Base-by-base conservation (phyloP, 1,140 invertebrate species). In the Sitobion miscanthi region DNA sequence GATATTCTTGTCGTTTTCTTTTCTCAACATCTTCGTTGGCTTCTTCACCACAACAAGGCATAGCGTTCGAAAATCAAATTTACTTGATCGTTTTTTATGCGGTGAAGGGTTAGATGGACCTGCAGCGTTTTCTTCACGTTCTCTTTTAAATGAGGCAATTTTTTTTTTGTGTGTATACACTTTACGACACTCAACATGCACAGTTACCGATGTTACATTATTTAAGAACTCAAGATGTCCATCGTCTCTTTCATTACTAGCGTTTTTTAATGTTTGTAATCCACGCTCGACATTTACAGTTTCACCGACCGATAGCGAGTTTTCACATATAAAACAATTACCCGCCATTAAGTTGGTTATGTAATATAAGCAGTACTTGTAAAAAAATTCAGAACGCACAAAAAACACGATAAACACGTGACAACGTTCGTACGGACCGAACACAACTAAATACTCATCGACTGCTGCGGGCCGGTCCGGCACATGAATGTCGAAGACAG, bases 251-350 rank as follows among this genome's bases (percentile, higher is more conserved):
- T 89, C 47, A 52, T 89, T 57, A 89, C 87, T 52, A 57, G 23
- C 42, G 47, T 35, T 52, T 89, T 89, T 89, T 57, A 89, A 89
- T 35, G 87, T 89, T 35, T 49, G 52, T 89, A 89, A 89, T 57
- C 87, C 87, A 52, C 52, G 47, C 21, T 89, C 87, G 14, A 89
- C 87, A 89, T n/a, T 89, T 20, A 89, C 87, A 38, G 87, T 89
- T 89, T 89, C 47, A 89, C 87, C 52, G 30, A 52, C 45, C 30
- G 30, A 52, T 52, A 89, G 52, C 11, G 21, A 89, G 25, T 57
- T 38, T 52, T 89, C 47, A 89, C 87, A 89, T 20, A 89, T 89
- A 89, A 89, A 89, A 57, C 87, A 89, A 89, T 35, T 52, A 89
- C 45, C 35, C 87, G 30, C 87, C 87, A 83, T 83, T 83, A 42